Conservation (phyloP, 2,888 invertebrate genomes). For the Watsonalla binaria region DNA sequence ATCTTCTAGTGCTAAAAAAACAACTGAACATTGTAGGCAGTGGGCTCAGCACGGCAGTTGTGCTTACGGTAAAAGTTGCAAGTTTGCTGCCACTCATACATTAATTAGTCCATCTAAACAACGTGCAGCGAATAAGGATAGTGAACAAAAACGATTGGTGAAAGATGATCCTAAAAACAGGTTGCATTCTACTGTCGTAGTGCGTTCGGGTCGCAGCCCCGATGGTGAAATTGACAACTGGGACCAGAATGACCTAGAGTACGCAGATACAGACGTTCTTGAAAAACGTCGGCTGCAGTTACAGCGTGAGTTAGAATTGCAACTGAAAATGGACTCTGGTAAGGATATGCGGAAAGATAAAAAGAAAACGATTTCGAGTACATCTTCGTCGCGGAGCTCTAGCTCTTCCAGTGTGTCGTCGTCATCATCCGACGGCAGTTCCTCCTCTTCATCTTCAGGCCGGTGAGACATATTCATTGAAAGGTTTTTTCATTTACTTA, state of each 20-base stretch:
- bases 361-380: conserved; percentile 82
- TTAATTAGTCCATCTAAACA: conserved; percentile 87
- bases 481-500: too few species aligned
- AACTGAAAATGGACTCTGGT: conserved; percentile 84
- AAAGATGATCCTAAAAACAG: conserved; percentile 83
- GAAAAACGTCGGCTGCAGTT: conserved; percentile 86
- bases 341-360: conserved; percentile 84
- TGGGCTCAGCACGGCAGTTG: conserved; percentile 88
- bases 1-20: conserved; percentile 73
- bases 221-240: conserved; percentile 85
- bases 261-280: conserved; percentile 88
- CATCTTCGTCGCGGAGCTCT: conserved; percentile 83
- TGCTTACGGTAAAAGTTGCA: conserved; percentile 87
- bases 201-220: conserved; percentile 77
- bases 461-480: conserved; percentile 34
- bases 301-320: conserved; percentile 87
- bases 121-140: conserved; percentile 82
- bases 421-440: conserved; percentile 82
- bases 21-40: conserved; percentile 85
- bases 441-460: conserved; percentile 80
- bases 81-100: conserved; percentile 86
- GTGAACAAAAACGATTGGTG: conserved; percentile 67
- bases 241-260: conserved; percentile 88
- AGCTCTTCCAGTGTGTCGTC: conserved; percentile 82
- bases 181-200: conserved; percentile 81